Conservation (phyloP, 1,140 invertebrate genomes). For the Phthorimaea operculella region DNA sequence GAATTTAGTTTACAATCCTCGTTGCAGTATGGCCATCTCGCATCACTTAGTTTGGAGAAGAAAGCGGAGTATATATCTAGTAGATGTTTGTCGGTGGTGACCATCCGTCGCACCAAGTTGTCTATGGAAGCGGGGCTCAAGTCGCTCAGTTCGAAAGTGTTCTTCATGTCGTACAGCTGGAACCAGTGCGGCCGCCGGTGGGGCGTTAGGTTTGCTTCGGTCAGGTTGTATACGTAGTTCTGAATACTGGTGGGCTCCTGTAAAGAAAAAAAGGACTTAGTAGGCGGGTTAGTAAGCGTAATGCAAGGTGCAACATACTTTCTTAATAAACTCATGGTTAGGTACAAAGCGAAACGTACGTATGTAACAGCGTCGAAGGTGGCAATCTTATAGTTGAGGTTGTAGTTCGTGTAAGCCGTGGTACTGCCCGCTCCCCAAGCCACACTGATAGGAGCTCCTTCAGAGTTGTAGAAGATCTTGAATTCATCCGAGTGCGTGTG, state of each 20-base stretch:
- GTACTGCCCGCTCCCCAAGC: slow-evolving; percentile 83
- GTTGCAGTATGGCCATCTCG: slow-evolving; percentile 65
- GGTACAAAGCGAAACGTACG: slow-evolving; percentile 65
- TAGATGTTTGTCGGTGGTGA: slow-evolving; percentile 34
- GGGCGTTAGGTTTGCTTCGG: slow-evolving; percentile 75
- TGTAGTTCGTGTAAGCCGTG: slow-evolving; percentile 74
- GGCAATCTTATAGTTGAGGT: slow-evolving; percentile 86
- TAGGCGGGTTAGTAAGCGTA: too few relatives aligned
- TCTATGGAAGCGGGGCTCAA: slow-evolving; percentile 62
- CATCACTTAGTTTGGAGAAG: slow-evolving; percentile 69
- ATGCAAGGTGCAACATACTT: too few relatives aligned
- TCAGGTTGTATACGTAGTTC: slow-evolving; percentile 83
- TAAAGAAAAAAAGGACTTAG: slow-evolving; percentile 21
- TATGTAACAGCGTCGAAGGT: slow-evolving; percentile 71
- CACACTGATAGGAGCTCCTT: slow-evolving; percentile 70
- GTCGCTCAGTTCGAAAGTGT: slow-evolving; percentile 70
- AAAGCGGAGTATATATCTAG: slow-evolving; percentile 63
- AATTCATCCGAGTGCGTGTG: slow-evolving; percentile 84
- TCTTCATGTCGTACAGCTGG: slow-evolving; percentile 75
- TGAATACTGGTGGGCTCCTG: slow-evolving; percentile 76
- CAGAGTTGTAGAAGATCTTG: slow-evolving; percentile 72
- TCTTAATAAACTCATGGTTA: too few relatives aligned
- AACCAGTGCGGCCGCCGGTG: slow-evolving; percentile 71
- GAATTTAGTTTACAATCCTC: slow-evolving; percentile 68
- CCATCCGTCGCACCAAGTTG: slow-evolving; percentile 66